Conservation (phyloP, 2,113 vertebrate species). For the Circaetus cinerascens region DNA sequence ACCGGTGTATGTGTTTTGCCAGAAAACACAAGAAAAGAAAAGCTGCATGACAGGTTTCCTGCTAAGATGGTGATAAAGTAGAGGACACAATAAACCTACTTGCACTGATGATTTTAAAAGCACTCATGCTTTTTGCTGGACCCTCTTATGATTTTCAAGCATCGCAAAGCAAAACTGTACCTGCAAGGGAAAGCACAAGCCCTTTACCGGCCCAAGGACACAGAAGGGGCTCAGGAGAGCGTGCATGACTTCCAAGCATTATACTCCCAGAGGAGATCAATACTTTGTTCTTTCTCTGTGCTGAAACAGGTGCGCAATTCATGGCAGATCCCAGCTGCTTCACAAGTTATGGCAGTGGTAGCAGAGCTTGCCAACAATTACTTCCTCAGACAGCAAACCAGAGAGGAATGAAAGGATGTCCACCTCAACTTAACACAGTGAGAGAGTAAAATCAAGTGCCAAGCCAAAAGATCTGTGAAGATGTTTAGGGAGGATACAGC, state of each 20-base stretch:
- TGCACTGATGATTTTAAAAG: neutral
- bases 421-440: neutral
- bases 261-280: neutral
- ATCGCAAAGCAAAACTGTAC: neutral
- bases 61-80: neutral
- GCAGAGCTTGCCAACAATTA: neutral
- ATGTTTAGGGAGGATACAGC: neutral
- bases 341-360: neutral
- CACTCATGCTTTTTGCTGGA: neutral
- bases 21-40: neutral
- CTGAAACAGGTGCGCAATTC: neutral
- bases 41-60: neutral
- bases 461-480: neutral
- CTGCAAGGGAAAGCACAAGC: neutral
- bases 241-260: accelerated
- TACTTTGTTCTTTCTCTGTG: too few relatives aligned
- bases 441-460: neutral
- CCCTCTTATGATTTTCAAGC: neutral
- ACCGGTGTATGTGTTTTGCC: neutral
- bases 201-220: neutral
- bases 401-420: neutral
- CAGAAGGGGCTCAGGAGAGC: neutral
- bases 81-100: neutral
- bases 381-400: neutral
- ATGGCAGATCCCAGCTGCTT: neutral